Evolutionary conservation across 2,888 invertebrate genomes (phyloP).

Genomic region (Bibio marci): DNA sequence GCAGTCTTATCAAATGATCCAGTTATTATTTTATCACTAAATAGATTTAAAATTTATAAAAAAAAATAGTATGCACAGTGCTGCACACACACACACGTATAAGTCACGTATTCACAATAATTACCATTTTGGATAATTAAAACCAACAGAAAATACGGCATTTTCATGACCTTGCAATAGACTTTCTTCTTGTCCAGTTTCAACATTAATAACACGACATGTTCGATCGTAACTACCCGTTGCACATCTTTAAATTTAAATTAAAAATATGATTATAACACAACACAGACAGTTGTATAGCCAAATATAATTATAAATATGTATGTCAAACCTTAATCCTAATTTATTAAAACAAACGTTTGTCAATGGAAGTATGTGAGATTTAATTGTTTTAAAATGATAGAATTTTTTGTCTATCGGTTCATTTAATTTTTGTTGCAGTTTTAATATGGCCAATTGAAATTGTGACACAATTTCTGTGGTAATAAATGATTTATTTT

Average conservation of each 20-base stretch:
- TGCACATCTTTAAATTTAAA: constrained; percentile 35
- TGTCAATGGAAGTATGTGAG: constrained; percentile 53
- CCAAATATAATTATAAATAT: not conserved
- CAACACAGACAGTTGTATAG: not conserved
- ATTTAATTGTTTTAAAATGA: constrained; percentile 44
- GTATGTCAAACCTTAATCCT: constrained; percentile 35
- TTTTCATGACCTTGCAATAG: constrained; percentile 60
- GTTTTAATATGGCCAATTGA: constrained; percentile 36
- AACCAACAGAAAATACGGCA: constrained; percentile 64
- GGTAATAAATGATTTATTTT: constrained; percentile 30
- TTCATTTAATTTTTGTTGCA: constrained; percentile 45
- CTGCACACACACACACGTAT: not conserved
- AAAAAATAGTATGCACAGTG: constrained; percentile 1
- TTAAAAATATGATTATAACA: constrained; percentile 6
- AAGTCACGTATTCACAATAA: constrained; percentile 14
- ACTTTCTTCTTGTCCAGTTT: constrained; percentile 46
- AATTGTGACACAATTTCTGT: constrained; percentile 14
- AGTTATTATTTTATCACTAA: constrained; percentile 52
- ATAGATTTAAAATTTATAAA: constrained; percentile 4
- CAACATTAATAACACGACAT: constrained; percentile 64
- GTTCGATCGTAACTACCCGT: constrained; percentile 75
- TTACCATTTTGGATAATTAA: constrained; percentile 61
- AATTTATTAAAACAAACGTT: constrained; percentile 53
- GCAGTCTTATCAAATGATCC: constrained; percentile 70
- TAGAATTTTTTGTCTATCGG: constrained; percentile 44